These are phyloP conservation scores for Spisula subtruncata DNA, from an alignment of 2,888 invertebrate genomes.

Conservation along the genomic window DNA sequence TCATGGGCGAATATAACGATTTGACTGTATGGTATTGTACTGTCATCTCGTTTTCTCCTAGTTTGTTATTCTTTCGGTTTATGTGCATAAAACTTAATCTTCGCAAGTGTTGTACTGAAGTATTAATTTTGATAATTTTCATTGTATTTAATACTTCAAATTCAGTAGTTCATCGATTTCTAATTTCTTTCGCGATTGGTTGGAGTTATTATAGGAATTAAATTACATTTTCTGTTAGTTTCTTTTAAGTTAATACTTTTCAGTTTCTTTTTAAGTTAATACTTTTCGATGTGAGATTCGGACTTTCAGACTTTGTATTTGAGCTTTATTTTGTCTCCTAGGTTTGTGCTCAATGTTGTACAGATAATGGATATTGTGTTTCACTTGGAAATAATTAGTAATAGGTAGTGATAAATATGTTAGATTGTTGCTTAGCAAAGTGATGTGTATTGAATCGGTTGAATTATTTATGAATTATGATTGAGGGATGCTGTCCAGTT, in stretches of 20 bases:
- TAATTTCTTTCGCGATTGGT: neutral
- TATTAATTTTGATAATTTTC: slow-evolving; percentile 11
- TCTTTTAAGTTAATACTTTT: no score
- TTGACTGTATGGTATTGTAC: neutral
- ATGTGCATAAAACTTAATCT: slow-evolving; percentile 3
- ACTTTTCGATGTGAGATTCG: neutral
- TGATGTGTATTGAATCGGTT: neutral
- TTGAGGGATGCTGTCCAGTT: neutral
- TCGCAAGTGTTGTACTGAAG: neutral
- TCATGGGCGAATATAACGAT: no score
- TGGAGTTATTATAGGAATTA: neutral
- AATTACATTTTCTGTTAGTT: neutral
- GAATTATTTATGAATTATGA: neutral
- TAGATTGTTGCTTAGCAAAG: neutral
- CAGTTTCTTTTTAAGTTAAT: no score
- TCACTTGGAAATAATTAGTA: neutral
- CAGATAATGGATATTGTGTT: neutral
- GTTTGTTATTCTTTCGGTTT: slow-evolving; percentile 18
- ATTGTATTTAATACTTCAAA: neutral
- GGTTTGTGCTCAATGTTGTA: neutral
- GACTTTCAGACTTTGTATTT: neutral
- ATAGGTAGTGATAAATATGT: neutral
- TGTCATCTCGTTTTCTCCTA: neutral
- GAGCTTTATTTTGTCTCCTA: neutral
- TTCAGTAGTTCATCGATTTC: slow-evolving; percentile 5